These are phyloP conservation scores for Coccyzus lansbergi DNA, from an alignment of 2,797 vertebrate genomes.

Conservation along the genomic window DNA sequence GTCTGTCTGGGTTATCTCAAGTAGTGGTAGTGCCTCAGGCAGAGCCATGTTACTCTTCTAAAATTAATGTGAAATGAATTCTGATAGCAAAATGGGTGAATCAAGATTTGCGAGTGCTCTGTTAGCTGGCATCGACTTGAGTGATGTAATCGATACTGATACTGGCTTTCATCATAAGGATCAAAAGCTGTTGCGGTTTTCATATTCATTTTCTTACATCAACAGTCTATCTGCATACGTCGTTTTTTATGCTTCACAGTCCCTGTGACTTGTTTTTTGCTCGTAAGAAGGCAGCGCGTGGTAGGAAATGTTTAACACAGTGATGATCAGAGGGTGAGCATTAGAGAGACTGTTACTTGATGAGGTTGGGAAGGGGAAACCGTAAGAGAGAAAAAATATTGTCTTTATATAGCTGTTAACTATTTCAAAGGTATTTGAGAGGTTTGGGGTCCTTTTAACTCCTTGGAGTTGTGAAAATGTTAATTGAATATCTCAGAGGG, in stretches of 20 bases:
- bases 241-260: background rate
- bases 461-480: background rate
- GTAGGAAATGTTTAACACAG: background rate
- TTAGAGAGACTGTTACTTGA: background rate
- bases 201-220: background rate
- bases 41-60: background rate
- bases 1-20: background rate
- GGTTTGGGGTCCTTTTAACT: background rate
- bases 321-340: background rate
- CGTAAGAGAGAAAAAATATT: background rate
- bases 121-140: background rate
- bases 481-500: conserved; percentile 19
- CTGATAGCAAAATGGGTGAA: background rate
- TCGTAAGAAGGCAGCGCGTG: background rate
- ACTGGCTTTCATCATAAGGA: background rate
- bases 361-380: background rate
- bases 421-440: background rate
- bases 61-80: background rate
- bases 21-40: background rate
- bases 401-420: background rate
- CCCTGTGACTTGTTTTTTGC: background rate
- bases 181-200: background rate
- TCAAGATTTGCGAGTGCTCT: background rate
- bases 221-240: background rate
- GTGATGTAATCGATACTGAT: background rate